Conservation (phyloP, 2,113 vertebrate genomes). For the Aepyceros melampus region DNA sequence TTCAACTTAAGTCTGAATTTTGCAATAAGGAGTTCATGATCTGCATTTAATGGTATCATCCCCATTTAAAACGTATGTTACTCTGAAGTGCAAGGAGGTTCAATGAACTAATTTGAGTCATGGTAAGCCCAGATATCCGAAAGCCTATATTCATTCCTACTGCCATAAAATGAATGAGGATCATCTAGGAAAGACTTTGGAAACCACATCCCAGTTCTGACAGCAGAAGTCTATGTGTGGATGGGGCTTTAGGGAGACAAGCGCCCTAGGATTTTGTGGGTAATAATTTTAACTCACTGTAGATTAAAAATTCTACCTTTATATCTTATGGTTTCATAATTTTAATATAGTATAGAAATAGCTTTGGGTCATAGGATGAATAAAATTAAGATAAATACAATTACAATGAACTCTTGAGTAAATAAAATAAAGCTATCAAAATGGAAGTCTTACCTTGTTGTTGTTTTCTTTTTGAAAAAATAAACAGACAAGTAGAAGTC, state of each 20-base stretch:
- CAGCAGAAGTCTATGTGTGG: neutral
- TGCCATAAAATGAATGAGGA: neutral
- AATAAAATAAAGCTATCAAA: neutral
- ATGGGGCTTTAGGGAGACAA: neutral
- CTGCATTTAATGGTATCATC: neutral
- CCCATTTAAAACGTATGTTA: neutral
- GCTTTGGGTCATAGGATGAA: neutral
- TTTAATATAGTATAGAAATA: neutral
- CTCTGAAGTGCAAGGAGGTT: neutral
- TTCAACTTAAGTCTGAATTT: neutral
- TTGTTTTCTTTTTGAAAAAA: constrained; percentile 90
- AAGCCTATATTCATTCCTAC: neutral
- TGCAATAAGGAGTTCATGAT: neutral
- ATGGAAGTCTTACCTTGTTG: constrained; percentile 84
- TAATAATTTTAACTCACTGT: neutral
- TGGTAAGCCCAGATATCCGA: neutral
- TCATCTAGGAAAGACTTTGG: neutral
- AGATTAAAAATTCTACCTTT: neutral
- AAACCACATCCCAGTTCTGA: neutral
- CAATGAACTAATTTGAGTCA: neutral
- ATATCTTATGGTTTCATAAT: neutral
- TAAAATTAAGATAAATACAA: neutral
- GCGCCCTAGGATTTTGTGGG: neutral
- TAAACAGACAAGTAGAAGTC: constrained; percentile 84
- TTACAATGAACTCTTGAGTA: neutral